Conservation (phyloP, 92 coral and sea anemone species). For the Zoanthus sansibaricus region DNA sequence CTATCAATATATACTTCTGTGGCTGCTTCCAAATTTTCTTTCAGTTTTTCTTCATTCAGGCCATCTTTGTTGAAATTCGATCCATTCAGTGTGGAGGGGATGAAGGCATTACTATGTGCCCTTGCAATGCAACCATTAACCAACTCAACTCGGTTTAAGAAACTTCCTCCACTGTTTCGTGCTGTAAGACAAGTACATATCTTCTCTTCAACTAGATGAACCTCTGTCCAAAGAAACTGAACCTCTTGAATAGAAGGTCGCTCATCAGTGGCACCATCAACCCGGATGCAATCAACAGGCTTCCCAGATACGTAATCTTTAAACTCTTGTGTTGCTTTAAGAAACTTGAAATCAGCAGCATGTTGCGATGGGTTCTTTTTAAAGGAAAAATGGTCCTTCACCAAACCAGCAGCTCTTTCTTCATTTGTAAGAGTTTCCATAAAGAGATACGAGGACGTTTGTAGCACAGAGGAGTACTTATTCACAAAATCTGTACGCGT, state of each 20-base stretch:
- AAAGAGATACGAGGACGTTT: conserved; percentile 62
- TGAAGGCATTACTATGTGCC: conserved; percentile 67
- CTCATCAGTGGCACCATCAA: conserved; percentile 69
- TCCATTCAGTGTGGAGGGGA: conserved; percentile 60
- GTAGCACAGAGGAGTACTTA: conserved; percentile 57
- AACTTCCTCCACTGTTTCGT: conserved; percentile 71
- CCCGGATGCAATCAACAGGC: conserved; percentile 61
- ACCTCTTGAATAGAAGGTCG: conserved; percentile 58
- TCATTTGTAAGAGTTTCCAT: conserved; percentile 62
- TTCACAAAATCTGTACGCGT: conserved; percentile 66
- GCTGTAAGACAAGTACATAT: conserved; percentile 49
- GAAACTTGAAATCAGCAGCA: conserved; percentile 64
- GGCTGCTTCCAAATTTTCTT: conserved; percentile 64
- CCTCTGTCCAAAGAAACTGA: conserved; percentile 66
- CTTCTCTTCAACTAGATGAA: conserved; percentile 38
- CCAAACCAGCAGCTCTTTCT: conserved; percentile 54
- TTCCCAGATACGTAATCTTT: conserved; percentile 45
- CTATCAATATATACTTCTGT: conserved; percentile 68
- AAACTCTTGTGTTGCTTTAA: conserved; percentile 67
- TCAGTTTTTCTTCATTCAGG: conserved; percentile 58
- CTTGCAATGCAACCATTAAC: conserved; percentile 55
- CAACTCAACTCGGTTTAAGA: conserved; percentile 64
- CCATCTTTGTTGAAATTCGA: conserved; percentile 48
- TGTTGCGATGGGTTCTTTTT: conserved; percentile 68
- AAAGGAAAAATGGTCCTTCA: conserved; percentile 54